A percentile compares a stretch with the other conserved stretches of the same genome.
These are phyloP conservation scores for Enteromius mattozi DNA, from an alignment of 2,797 vertebrate genomes.

Conservation along the genomic window DNA sequence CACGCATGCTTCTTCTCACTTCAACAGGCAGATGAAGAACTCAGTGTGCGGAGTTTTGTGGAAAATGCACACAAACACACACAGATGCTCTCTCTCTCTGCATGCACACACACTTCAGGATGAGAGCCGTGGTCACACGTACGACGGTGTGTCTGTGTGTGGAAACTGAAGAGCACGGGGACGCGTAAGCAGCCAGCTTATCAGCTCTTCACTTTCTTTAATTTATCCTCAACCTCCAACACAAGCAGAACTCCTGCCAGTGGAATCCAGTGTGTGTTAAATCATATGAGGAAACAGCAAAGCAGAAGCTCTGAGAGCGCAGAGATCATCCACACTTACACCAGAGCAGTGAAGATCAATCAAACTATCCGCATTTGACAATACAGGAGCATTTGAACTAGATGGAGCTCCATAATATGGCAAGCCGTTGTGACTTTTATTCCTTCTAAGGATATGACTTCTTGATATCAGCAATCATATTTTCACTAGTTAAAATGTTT, in stretches of 20 bases:
- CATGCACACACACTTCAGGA: slow-evolving; percentile 7
- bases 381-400: background rate
- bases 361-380: background rate
- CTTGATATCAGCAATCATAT: no score
- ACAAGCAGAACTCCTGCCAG: slow-evolving; percentile 73
- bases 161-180: slow-evolving; percentile 67
- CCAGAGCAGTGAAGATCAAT: slow-evolving; percentile 2
- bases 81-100: slow-evolving; percentile 9
- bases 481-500: no score
- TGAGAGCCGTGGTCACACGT: slow-evolving; percentile 59
- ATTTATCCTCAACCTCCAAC: slow-evolving; percentile 76
- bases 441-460: no score
- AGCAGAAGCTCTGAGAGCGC: slow-evolving; percentile 46
- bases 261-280: slow-evolving; percentile 64
- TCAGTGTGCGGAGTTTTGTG: slow-evolving; percentile 41
- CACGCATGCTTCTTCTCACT: slow-evolving; percentile 56
- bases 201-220: slow-evolving; percentile 70
- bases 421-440: no score
- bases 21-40: slow-evolving; percentile 56
- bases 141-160: slow-evolving; percentile 40
- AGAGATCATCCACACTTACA: slow-evolving; percentile 63
- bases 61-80: slow-evolving; percentile 22
- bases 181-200: slow-evolving; percentile 71
- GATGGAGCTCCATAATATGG: no score
- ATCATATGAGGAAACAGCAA: slow-evolving; percentile 54